Percentiles rank a stretch among this genome's conserved stretches.
Conservation (phyloP, 2,113 vertebrate genomes). For the Varanus komodoensis region DNA sequence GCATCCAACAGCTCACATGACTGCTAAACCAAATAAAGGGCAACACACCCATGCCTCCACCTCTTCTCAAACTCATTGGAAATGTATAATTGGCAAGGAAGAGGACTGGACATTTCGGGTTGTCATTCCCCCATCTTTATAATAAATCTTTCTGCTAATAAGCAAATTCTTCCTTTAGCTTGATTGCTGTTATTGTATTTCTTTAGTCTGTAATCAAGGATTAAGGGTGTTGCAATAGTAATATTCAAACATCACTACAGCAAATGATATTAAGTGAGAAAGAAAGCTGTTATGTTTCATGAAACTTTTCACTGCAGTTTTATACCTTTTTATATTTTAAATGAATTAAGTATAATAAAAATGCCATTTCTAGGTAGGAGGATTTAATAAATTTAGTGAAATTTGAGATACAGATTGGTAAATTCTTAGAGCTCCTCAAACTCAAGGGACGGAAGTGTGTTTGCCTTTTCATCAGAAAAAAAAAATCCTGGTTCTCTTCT, state of each 20-base stretch:
- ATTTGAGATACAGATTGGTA: neutral
- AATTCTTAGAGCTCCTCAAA: neutral
- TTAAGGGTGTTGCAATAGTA: slow-evolving; percentile 8
- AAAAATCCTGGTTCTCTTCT: neutral
- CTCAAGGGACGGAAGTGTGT: neutral
- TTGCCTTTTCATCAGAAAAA: slow-evolving; percentile 1
- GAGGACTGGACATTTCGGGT: neutral
- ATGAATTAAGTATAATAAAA: slow-evolving; percentile 20
- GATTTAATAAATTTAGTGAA: slow-evolving; percentile 7
- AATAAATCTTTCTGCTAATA: slow-evolving; percentile 20
- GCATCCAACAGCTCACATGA: neutral
- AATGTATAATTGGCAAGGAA: neutral
- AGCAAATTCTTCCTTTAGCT: neutral
- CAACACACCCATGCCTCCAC: neutral
- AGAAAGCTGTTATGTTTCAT: neutral
- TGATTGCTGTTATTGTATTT: neutral
- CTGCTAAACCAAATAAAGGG: too few species aligned
- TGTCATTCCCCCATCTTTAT: neutral
- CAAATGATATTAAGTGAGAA: neutral
- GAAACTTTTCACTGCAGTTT: neutral
- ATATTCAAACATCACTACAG: neutral
- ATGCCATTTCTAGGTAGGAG: neutral
- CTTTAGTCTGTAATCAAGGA: slow-evolving; percentile 20
- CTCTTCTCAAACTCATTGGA: neutral
- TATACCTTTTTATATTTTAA: neutral